Evolutionary conservation across 2,888 invertebrate species (phyloP).

Genomic region (Agriopis aurantiaria): DNA sequence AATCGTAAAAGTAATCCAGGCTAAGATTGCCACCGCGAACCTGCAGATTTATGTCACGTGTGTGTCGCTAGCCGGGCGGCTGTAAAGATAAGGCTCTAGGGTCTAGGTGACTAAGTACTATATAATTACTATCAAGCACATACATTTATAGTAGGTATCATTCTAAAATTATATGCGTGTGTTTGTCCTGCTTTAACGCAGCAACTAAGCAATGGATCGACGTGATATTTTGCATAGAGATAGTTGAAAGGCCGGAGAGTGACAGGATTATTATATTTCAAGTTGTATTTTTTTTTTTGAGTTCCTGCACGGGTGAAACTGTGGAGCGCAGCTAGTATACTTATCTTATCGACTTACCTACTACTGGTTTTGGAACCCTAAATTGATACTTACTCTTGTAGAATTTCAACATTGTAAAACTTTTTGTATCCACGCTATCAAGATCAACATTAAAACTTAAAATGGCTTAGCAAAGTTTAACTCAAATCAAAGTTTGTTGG

Average conservation of each 20-base stretch:
- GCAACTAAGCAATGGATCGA: too few relatives aligned
- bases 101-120: neutral
- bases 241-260: too few relatives aligned
- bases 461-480: neutral
- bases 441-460: neutral
- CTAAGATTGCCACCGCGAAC: constrained; percentile 55
- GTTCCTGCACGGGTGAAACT: too few relatives aligned
- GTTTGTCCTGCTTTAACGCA: too few relatives aligned
- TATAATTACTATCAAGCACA: too few relatives aligned
- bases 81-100: neutral
- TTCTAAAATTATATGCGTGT: too few relatives aligned
- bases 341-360: too few relatives aligned
- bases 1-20: constrained; percentile 51
- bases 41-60: constrained; percentile 68
- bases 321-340: too few relatives aligned
- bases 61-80: constrained; percentile 43
- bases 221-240: too few relatives aligned
- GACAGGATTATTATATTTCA: too few relatives aligned
- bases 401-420: neutral
- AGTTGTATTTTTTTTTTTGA: too few relatives aligned
- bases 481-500: neutral
- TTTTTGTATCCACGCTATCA: neutral
- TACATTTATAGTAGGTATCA: too few relatives aligned
- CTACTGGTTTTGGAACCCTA: neutral
- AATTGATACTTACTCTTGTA: neutral